These are phyloP conservation scores for Thysanoteuthis rhombus DNA, from an alignment of 2,888 invertebrate species.

Conservation along the genomic window DNA sequence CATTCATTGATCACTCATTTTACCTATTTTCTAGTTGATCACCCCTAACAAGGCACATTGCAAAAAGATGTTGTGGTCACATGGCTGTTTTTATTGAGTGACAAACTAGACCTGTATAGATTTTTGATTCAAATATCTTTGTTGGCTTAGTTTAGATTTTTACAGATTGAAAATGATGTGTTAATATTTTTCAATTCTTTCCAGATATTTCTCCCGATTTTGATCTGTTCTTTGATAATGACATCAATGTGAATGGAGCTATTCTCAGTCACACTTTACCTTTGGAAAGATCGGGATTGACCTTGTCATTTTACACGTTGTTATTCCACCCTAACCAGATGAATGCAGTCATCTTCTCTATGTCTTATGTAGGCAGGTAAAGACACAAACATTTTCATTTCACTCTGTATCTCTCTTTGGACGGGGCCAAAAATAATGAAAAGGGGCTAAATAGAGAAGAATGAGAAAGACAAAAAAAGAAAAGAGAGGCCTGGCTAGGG, in stretches of 20 bases:
- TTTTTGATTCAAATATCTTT: too few species aligned
- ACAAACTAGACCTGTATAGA: too few species aligned
- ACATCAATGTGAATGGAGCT: constrained; percentile 27
- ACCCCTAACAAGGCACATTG: too few species aligned
- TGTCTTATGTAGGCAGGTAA: not conserved
- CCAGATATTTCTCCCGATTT: constrained; percentile 33
- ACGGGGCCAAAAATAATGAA: too few species aligned
- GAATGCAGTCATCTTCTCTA: not conserved
- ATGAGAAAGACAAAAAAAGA: too few species aligned
- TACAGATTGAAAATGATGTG: not conserved
- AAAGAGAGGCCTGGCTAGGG: too few species aligned
- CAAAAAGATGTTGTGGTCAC: too few species aligned
- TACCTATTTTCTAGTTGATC: too few species aligned
- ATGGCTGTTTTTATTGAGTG: too few species aligned
- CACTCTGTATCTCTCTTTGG: too few species aligned
- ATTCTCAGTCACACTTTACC: constrained; percentile 32
- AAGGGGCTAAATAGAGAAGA: too few species aligned
- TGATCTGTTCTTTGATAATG: constrained; percentile 37
- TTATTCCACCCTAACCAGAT: not conserved
- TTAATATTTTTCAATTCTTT: not conserved
- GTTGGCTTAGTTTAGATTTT: not conserved
- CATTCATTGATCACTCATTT: too few species aligned
- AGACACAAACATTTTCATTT: not conserved
- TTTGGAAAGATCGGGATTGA: constrained; percentile 32
- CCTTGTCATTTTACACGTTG: constrained; percentile 37